Conservation (phyloP, 2,797 vertebrate genomes). For the Cyprinella venusta region DNA sequence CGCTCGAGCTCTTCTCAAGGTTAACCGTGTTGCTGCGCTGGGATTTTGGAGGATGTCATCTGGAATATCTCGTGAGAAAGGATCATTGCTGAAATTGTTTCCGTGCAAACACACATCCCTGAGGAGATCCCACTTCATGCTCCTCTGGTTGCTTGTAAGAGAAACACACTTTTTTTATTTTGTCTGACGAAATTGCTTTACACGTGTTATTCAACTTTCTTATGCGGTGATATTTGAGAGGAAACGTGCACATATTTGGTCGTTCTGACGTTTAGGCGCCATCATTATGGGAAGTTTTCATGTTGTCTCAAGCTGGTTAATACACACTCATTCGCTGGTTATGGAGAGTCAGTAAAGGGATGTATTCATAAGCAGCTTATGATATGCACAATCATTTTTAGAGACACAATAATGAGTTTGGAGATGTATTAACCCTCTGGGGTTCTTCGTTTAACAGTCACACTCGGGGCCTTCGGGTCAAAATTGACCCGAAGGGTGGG, state of each 20-base stretch:
- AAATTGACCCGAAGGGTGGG: no score
- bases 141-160: background rate
- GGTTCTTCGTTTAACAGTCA: no score
- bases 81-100: constrained; percentile 29
- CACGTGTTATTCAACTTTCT: background rate
- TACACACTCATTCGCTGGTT: background rate
- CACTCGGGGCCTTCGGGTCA: no score
- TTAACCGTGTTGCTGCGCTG: constrained; percentile 67
- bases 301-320: background rate
- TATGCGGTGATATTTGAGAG: background rate
- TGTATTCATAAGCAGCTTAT: no score
- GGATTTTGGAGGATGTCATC: constrained; percentile 22
- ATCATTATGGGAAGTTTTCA: background rate
- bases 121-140: background rate
- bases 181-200: background rate
- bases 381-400: background rate
- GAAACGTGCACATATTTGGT: background rate
- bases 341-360: background rate
- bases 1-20: constrained; percentile 70
- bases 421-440: no score
- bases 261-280: background rate
- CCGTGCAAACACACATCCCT: background rate
- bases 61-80: constrained; percentile 12
- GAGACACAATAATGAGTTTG: no score
- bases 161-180: background rate